Evolutionary conservation across 1,140 invertebrate species (phyloP).

Genomic region (Triops cancriformis): DNA sequence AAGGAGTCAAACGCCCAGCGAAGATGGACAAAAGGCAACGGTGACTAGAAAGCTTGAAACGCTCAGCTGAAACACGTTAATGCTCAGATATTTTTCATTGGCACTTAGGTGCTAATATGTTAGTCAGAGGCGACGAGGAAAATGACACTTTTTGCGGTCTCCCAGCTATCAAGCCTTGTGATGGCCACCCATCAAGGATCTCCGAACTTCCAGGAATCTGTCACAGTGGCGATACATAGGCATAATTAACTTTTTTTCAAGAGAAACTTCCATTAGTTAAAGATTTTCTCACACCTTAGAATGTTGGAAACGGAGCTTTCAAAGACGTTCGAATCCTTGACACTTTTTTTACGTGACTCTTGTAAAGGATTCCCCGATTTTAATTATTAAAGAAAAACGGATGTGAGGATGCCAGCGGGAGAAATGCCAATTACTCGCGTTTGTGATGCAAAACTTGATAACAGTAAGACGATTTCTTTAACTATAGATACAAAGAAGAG

Average conservation of each 20-base stretch:
- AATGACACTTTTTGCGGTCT: not conserved
- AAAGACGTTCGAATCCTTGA: too few species aligned
- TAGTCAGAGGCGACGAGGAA: slow-evolving; percentile 5
- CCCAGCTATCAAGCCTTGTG: not conserved
- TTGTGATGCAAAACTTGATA: not conserved
- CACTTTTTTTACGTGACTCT: too few species aligned
- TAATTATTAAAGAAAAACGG: not conserved
- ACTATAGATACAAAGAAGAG: not conserved
- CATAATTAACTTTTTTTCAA: not conserved
- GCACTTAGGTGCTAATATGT: not conserved
- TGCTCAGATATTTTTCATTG: slow-evolving; percentile 5
- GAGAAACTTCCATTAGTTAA: not conserved
- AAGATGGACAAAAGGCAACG: not conserved
- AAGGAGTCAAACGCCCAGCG: not conserved
- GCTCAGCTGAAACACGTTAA: not conserved
- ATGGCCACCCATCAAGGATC: slow-evolving; percentile 1
- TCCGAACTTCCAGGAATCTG: not conserved
- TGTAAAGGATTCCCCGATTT: too few species aligned
- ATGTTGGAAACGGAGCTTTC: too few species aligned
- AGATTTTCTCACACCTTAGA: too few species aligned
- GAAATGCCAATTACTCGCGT: not conserved
- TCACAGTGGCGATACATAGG: not conserved
- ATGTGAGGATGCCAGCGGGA: not conserved
- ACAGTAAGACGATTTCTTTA: not conserved
- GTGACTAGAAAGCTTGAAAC: not conserved